phyloP scores from a whole-genome alignment of 2,888 invertebrate species.

The Sphaerophoria taeniata region DNA sequence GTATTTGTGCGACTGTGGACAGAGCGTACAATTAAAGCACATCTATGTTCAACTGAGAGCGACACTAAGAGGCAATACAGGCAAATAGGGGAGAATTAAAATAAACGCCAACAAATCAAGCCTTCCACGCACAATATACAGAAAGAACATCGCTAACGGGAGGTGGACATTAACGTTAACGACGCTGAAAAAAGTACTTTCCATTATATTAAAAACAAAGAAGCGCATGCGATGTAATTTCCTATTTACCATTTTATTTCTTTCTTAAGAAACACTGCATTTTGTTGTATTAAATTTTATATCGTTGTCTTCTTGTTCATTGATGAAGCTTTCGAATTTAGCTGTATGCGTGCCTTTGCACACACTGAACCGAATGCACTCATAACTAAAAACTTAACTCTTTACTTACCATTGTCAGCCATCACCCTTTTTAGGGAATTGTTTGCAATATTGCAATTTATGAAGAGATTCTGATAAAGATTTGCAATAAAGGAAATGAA shows the following conservation, averaged over 20 bases:
- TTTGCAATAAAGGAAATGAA: constrained; percentile 28
- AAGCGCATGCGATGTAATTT: constrained; percentile 78
- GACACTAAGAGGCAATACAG: constrained; percentile 16
- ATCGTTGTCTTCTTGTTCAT: constrained; percentile 48
- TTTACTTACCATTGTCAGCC: neutral
- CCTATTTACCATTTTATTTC: constrained; percentile 52
- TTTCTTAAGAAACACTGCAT: constrained; percentile 64
- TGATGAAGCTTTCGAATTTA: constrained; percentile 65
- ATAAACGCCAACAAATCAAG: constrained; percentile 55
- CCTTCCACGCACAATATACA: constrained; percentile 67
- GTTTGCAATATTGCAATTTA: constrained; percentile 63
- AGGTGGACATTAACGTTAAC: constrained; percentile 73
- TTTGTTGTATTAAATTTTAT: constrained; percentile 36
- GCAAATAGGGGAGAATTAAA: constrained; percentile 65
- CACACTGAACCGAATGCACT: constrained; percentile 47
- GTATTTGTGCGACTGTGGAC: constrained; percentile 83
- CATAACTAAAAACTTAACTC: constrained; percentile 19
- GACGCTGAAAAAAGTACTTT: constrained; percentile 73
- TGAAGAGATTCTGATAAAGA: constrained; percentile 25
- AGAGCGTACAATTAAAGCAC: constrained; percentile 82
- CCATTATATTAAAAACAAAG: constrained; percentile 76
- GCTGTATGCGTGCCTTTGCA: constrained; percentile 68
- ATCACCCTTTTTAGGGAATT: constrained; percentile 66
- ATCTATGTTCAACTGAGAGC: constrained; percentile 79
- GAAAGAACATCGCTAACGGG: constrained; percentile 76